phyloP scores from a whole-genome alignment of 2,797 vertebrate genomes.

The Clarias pachynema region DNA sequence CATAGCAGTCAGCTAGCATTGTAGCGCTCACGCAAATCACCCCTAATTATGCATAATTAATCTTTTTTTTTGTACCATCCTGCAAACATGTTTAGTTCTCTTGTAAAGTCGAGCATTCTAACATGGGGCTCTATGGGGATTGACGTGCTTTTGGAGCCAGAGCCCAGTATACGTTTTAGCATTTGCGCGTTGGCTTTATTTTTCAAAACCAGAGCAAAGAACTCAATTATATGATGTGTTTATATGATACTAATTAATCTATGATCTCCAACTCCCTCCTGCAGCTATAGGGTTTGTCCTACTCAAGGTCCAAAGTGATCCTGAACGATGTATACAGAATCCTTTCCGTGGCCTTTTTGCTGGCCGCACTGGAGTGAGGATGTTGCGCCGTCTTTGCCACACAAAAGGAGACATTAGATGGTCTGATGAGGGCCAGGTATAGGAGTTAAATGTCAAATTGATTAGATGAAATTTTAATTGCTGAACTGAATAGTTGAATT shows the following conservation, averaged over 20 bases:
- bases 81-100: too few species aligned
- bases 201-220: background rate
- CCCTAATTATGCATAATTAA: too few species aligned
- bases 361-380: background rate
- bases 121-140: too few species aligned
- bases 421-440: background rate
- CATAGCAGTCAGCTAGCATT: too few species aligned
- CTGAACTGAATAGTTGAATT: background rate
- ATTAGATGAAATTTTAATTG: slow-evolving; percentile 5
- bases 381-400: slow-evolving; percentile 2
- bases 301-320: slow-evolving; percentile 23
- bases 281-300: background rate
- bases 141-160: too few species aligned
- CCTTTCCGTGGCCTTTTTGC: background rate
- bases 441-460: slow-evolving; percentile 1
- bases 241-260: background rate
- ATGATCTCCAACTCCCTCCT: background rate
- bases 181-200: too few species aligned
- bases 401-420: background rate
- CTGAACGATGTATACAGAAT: background rate
- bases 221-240: background rate
- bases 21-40: too few species aligned
- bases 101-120: too few species aligned
- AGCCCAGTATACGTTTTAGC: too few species aligned
- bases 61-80: too few species aligned